Base-by-base conservation (phyloP, 1,140 invertebrate genomes). In the Drepana arcuata region DNA sequence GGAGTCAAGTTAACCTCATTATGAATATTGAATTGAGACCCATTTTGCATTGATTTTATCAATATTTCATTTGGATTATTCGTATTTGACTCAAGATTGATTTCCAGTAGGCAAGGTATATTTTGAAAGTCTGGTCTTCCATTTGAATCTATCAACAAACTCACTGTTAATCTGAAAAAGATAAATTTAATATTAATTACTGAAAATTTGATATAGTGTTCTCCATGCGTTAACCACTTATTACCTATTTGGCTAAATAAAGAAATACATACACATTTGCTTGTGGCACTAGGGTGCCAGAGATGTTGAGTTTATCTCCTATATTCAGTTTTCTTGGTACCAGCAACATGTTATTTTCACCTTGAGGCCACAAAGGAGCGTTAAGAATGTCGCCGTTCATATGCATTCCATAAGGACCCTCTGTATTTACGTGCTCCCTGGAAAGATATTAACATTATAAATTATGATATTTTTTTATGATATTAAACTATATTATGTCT, bases 341-440 rank as follows among this genome's bases (percentile, higher is more conserved):
- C n/a, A 55, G n/a, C 32, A 69, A 72, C 58, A 72, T 70, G 16
- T 48, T 66, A 14, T 58, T 55, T 13, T 48, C 31, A 16, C 16
- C 15, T 27, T 40, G 42, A 14, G 65, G 54, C 61, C 60, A 61
- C 43, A 48, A 48, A n/a, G 44, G 59, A 45, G 41, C 52, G 45
- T 39, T 55, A 30, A 32, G 58, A 30, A 30, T 58, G 29, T 29
- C 30, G 4, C 64, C 55, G 36, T 71, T 77, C 32, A 67, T 33
- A 29, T 53, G 51, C 27, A 42, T 42, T 16, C 36, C 52, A 47
- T 67, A 55, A 9, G 36, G 40, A 12, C 40, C 54, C 12, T 62
- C 71, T 51, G 14, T 18, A 24, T n/a, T n/a, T n/a, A n/a, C n/a
- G n/a, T n/a, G n/a, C n/a, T n/a, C n/a, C n/a, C n/a, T n/a, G n/a